Conservation (phyloP, 1,140 invertebrate genomes). For the Charaxes varanes region DNA sequence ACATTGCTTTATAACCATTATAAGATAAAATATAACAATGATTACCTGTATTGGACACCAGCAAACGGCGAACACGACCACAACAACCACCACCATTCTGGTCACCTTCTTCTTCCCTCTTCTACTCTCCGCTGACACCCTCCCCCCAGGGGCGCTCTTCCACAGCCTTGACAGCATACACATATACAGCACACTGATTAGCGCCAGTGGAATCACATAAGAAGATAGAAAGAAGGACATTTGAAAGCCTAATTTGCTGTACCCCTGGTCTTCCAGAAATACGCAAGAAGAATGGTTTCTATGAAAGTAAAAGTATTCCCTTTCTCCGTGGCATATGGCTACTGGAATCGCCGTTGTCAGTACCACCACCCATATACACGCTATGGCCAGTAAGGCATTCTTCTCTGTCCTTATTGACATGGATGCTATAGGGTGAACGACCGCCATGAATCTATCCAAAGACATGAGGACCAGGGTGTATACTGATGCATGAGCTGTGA, state of each 20-base stretch:
- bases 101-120: slow-evolving; percentile 94
- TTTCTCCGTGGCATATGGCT: slow-evolving; percentile 86
- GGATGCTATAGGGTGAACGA: slow-evolving; percentile 94
- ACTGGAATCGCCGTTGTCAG: slow-evolving; percentile 84
- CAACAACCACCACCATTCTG: slow-evolving; percentile 94
- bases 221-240: slow-evolving; percentile 89
- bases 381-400: slow-evolving; percentile 87
- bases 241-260: slow-evolving; percentile 83
- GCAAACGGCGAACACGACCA: slow-evolving; percentile 95
- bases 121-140: slow-evolving; percentile 78
- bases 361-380: slow-evolving; percentile 88
- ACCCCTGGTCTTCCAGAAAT: slow-evolving; percentile 79
- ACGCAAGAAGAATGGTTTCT: slow-evolving; percentile 79
- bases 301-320: slow-evolving; percentile 77
- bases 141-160: slow-evolving; percentile 86
- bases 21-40: not conserved
- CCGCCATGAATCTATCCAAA: slow-evolving; percentile 94
- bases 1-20: not conserved
- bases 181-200: slow-evolving; percentile 93
- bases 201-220: slow-evolving; percentile 88
- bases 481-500: slow-evolving; percentile 94
- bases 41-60: slow-evolving; percentile 95
- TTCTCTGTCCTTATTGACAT: slow-evolving; percentile 91
- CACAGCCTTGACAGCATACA: slow-evolving; percentile 92
- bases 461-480: slow-evolving; percentile 97